Evolutionary conservation across 2,113 vertebrate genomes (phyloP).

Genomic region (Lycaon pictus): DNA sequence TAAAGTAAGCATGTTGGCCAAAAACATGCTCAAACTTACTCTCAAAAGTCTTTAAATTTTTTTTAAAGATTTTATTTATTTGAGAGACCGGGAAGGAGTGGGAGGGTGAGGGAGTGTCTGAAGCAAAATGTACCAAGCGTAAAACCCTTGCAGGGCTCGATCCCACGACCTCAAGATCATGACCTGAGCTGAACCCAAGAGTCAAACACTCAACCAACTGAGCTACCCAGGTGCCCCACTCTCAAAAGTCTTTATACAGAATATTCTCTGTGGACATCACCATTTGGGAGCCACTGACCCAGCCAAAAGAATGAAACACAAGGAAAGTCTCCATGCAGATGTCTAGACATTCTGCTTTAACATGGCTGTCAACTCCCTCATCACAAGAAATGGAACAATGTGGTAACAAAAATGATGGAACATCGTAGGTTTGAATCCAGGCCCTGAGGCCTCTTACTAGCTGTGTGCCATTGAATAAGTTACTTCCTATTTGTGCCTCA

Average conservation of each 20-base stretch:
- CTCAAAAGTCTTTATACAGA: not conserved
- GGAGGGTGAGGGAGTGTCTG: too few relatives aligned
- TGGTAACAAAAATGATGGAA: not conserved
- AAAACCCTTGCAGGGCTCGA: too few relatives aligned
- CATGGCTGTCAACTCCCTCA: constrained; percentile 12
- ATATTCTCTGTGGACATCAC: not conserved
- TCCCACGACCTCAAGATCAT: too few relatives aligned
- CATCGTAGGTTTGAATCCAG: not conserved
- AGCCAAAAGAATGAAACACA: not conserved
- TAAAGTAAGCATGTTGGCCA: not conserved
- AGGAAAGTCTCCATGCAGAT: not conserved
- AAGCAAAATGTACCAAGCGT: too few relatives aligned
- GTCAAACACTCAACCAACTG: too few relatives aligned
- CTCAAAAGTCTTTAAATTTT: not conserved
- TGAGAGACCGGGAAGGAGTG: too few relatives aligned
- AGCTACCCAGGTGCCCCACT: too few relatives aligned
- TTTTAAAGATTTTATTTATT: too few relatives aligned
- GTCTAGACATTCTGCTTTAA: not conserved
- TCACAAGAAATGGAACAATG: not conserved
- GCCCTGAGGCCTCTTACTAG: not conserved
- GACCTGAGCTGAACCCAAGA: too few relatives aligned
- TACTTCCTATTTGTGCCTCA: not conserved
- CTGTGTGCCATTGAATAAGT: not conserved
- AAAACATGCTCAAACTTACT: not conserved
- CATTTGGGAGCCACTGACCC: not conserved